Conservation (phyloP, 2,113 vertebrate species). For the Chinchilla lanigera region DNA sequence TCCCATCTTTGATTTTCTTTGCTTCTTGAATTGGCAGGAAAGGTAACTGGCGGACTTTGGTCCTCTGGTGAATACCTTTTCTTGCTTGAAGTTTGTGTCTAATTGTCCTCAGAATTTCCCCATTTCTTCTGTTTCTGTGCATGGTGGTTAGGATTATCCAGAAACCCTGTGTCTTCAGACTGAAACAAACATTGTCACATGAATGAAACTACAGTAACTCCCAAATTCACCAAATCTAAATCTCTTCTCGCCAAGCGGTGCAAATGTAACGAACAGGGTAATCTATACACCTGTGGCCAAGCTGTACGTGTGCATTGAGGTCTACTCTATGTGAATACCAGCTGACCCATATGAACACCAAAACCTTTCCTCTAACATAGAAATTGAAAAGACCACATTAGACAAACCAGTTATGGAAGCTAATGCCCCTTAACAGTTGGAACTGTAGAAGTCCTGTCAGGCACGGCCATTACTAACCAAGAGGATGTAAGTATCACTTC, state of each 20-base stretch:
- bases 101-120: background rate
- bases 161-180: background rate
- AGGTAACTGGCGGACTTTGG: background rate
- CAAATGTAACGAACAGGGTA: background rate
- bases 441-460: background rate
- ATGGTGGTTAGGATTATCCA: background rate
- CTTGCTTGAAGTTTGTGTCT: background rate
- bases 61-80: background rate
- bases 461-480: background rate
- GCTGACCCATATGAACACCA: background rate
- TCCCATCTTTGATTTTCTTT: background rate
- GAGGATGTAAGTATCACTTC: background rate
- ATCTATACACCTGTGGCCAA: background rate
- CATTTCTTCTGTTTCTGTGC: background rate
- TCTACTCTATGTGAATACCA: background rate
- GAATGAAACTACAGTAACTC: background rate
- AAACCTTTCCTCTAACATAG: background rate
- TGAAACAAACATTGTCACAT: background rate
- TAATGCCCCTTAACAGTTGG: background rate
- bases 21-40: background rate
- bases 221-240: background rate
- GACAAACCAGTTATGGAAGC: background rate
- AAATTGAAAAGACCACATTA: background rate
- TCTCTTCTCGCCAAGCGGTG: background rate
- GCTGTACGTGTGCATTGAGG: background rate